Percentiles rank a stretch among this genome's conserved stretches.
phyloP scores from a whole-genome alignment of 1,140 invertebrate species.

The Drosophila orosa region DNA sequence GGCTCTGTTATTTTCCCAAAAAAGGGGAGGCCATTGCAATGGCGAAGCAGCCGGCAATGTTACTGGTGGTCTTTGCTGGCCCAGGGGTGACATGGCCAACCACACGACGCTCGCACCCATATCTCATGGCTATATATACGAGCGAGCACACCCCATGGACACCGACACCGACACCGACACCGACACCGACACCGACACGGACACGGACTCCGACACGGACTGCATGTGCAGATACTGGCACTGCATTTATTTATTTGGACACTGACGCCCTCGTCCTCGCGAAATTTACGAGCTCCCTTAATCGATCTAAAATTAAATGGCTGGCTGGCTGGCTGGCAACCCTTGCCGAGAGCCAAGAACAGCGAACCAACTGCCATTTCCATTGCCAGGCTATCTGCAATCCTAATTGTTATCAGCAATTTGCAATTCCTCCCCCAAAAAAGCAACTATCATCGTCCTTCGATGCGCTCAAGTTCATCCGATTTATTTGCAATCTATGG shows the following conservation, averaged over 20 bases:
- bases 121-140: conserved; percentile 21
- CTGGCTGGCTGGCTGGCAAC: conserved; percentile 35
- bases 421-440: conserved; percentile 26
- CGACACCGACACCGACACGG: conserved; percentile 2
- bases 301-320: conserved; percentile 59
- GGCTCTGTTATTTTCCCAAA: conserved; percentile 45
- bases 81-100: conserved; percentile 74
- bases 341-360: background rate
- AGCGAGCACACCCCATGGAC: conserved; percentile 18
- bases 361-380: conserved; percentile 11
- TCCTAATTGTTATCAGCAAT: conserved; percentile 47
- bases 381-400: conserved; percentile 32
- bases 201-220: conserved; percentile 4
- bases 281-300: conserved; percentile 57
- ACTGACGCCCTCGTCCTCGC: conserved; percentile 58
- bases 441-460: conserved; percentile 12
- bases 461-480: conserved; percentile 16
- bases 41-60: conserved; percentile 19
- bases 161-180: conserved; percentile 3
- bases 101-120: conserved; percentile 43
- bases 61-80: conserved; percentile 20
- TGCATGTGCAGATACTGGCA: conserved; percentile 45
- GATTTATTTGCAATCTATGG: background rate
- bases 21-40: conserved; percentile 56
- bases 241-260: conserved; percentile 77